Base-by-base conservation (phyloP, 1,140 invertebrate genomes). In the Zaprionus ghesquierei region DNA sequence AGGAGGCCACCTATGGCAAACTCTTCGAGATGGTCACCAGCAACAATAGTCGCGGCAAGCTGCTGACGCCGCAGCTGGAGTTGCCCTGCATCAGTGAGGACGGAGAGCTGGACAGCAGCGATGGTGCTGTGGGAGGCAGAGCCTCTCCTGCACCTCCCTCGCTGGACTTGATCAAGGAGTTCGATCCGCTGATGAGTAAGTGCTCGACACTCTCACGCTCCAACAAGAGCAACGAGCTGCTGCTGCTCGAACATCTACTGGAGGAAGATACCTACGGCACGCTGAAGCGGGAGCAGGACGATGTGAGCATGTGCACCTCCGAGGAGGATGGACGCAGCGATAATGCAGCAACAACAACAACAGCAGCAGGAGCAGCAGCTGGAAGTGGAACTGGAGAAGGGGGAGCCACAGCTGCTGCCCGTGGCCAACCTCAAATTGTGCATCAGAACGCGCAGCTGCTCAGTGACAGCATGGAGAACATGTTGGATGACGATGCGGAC, bases 221-320 rank as follows among this genome's bases (percentile, higher is more conserved):
- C n/a, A 84, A 90, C 62, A 92, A 91, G 54, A 92, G 90, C 53
- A 92, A 92, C 66, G 81, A 92, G 55, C 59, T 92, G 29, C 61
- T 92, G 54, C 63, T 92, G 23, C 75, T 92, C 15, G 91, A 92
- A 56, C 81, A 89, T 69, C 65, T 92, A 35, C 78, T 92, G 9
- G 84, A 91, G 68, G 91, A 92, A 64, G 91, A 91, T 29, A 92
- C 90, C 15, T 92, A 92, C 51, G 90, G 89, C 27, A 87, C 69
- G 25, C 54, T 89, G 2, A 79, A 81, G 29, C 68, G 78, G 20
- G 66, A 91, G 38, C 76, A 89, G 66, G 90, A 92, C 31, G 81
- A 91, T 41, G 71, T 90, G 2, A 92, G 90, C 78, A 86, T 90
- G 78, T 89, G 82, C 62, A 89, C 89, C 5, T 91, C 89, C 20